These are phyloP conservation scores for Harpalus rufipes DNA, from an alignment of 2,888 invertebrate genomes.

Conservation along the genomic window DNA sequence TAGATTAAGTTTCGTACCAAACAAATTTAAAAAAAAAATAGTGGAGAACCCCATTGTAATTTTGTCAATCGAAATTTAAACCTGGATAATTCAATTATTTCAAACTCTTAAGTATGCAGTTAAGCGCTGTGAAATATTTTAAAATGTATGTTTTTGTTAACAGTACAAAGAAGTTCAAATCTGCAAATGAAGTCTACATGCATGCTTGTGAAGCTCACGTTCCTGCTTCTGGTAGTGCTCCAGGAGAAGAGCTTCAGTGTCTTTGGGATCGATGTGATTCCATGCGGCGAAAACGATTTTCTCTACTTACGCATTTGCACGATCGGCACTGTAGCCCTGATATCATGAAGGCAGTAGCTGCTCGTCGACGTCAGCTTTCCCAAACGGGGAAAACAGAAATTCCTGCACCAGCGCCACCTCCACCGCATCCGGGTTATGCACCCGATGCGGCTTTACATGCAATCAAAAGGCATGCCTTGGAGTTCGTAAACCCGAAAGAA, in stretches of 20 bases:
- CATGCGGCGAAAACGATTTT: constrained; percentile 93
- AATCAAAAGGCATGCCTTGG: constrained; percentile 95
- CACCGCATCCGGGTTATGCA: constrained; percentile 90
- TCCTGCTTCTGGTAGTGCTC: constrained; percentile 81
- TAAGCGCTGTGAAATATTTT: too few relatives aligned
- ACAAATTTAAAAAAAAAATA: too few relatives aligned
- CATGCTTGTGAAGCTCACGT: constrained; percentile 93
- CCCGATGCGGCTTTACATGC: constrained; percentile 98
- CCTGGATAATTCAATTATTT: too few relatives aligned
- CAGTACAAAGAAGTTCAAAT: constrained; percentile 83
- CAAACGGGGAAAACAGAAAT: constrained; percentile 78
- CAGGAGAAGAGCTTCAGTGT: constrained; percentile 87
- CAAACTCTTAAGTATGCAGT: too few relatives aligned
- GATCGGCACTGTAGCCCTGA: constrained; percentile 95
- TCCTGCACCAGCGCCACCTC: constrained; percentile 79
- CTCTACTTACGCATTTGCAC: constrained; percentile 96
- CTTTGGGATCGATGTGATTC: constrained; percentile 95
- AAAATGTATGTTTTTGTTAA: neutral
- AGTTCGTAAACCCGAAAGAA: constrained; percentile 93
- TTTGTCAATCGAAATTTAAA: too few relatives aligned
- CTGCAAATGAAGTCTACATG: constrained; percentile 88
- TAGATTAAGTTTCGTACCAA: too few relatives aligned
- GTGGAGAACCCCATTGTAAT: too few relatives aligned
- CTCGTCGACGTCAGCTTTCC: constrained; percentile 82
- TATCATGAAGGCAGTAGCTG: constrained; percentile 83